Conservation (phyloP, 1,140 invertebrate genomes). For the Triops cancriformis region DNA sequence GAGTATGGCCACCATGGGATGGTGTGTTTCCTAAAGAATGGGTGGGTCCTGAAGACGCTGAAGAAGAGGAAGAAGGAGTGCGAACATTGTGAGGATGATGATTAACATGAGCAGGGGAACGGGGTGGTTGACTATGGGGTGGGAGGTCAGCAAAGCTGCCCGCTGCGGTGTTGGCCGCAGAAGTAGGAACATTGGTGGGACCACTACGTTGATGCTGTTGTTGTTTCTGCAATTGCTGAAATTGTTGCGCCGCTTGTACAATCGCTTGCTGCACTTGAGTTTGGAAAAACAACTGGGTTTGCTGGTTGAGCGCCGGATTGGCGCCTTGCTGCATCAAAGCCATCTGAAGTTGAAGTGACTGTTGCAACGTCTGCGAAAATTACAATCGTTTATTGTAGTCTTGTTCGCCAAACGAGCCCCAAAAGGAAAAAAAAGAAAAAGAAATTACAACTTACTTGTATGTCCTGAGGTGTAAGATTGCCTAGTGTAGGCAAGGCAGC, state of each 20-base stretch:
- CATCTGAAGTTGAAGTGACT: constrained; percentile 53
- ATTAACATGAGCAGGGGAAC: constrained; percentile 28
- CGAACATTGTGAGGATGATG: constrained; percentile 17
- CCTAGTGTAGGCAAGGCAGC: constrained; percentile 41
- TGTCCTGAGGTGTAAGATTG: constrained; percentile 48
- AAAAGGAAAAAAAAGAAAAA: constrained; percentile 18
- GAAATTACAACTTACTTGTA: constrained; percentile 39
- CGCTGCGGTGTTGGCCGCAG: constrained; percentile 34
- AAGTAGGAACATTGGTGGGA: constrained; percentile 31
- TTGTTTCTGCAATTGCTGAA: constrained; percentile 68
- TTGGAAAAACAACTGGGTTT: constrained; percentile 66
- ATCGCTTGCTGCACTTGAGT: constrained; percentile 72
- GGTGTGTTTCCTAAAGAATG: constrained; percentile 22
- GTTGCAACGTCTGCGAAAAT: constrained; percentile 46
- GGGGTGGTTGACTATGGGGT: constrained; percentile 21
- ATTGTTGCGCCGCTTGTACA: constrained; percentile 70
- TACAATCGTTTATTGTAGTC: neutral
- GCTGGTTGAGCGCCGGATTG: constrained; percentile 47
- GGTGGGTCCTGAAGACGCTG: constrained; percentile 31
- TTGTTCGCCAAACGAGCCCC: neutral
- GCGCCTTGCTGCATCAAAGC: constrained; percentile 55
- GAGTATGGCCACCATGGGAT: constrained; percentile 25
- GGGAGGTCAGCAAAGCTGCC: constrained; percentile 33
- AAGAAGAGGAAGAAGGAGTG: constrained; percentile 27
- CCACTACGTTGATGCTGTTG: constrained; percentile 45